Evolutionary conservation across 2,797 vertebrate species (phyloP).

Genomic region (Cygnus olor): DNA sequence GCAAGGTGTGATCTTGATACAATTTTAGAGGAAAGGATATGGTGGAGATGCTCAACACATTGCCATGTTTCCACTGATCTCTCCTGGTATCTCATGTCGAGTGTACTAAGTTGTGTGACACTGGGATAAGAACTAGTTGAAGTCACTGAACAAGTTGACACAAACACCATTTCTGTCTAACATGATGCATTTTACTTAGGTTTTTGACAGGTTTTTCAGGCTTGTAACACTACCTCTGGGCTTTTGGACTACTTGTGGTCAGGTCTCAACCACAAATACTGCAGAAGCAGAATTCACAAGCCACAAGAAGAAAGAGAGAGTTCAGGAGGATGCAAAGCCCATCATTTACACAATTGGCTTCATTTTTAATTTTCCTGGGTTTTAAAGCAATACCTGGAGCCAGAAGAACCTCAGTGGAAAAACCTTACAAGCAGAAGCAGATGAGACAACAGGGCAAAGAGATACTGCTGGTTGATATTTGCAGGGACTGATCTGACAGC

Average conservation of each 20-base stretch:
- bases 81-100: not conserved
- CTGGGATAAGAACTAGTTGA: not conserved
- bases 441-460: not conserved
- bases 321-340: not conserved
- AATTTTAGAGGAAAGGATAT: not conserved
- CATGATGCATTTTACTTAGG: not conserved
- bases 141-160: not conserved
- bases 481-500: not conserved
- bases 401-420: not conserved
- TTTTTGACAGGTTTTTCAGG: not conserved
- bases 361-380: no score
- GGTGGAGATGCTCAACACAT: not conserved
- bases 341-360: no score
- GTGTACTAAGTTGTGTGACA: not conserved
- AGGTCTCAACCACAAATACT: not conserved
- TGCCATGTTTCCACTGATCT: not conserved
- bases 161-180: not conserved
- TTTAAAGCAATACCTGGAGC: not conserved
- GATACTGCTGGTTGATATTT: not conserved
- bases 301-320: not conserved
- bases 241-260: not conserved
- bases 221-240: not conserved
- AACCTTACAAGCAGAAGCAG: not conserved
- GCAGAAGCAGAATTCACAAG: not conserved
- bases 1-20: not conserved